phyloP scores from a whole-genome alignment of 2,888 invertebrate genomes.

The Eudasyphora cyanicolor region DNA sequence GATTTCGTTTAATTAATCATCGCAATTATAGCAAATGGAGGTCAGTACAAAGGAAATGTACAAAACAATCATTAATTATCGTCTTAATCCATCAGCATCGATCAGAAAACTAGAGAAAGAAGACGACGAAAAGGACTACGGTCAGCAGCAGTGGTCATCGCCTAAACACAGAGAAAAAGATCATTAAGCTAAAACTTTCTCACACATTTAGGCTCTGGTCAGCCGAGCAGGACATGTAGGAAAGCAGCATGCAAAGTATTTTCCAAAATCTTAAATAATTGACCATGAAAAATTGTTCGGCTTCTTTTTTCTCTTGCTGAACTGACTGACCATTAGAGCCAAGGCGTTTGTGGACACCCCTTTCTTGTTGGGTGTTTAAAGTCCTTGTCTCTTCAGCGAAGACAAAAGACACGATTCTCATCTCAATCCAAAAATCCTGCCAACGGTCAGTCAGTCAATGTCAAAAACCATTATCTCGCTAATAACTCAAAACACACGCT shows the following conservation, averaged over 20 bases:
- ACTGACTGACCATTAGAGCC: conserved; percentile 77
- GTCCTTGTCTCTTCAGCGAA: conserved; percentile 3
- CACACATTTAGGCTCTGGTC: conserved; percentile 69
- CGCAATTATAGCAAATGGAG: conserved; percentile 19
- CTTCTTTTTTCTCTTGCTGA: conserved; percentile 52
- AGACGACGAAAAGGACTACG: conserved; percentile 67
- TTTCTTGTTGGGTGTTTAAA: conserved; percentile 23
- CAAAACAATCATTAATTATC: conserved; percentile 75
- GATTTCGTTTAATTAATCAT: conserved; percentile 61
- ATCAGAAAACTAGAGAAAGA: too few relatives aligned
- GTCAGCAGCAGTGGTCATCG: conserved; percentile 40
- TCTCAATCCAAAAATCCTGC: too few relatives aligned
- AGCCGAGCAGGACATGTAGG: not conserved
- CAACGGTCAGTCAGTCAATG: conserved; percentile 71
- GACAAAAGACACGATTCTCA: too few relatives aligned
- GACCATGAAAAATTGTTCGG: conserved; percentile 75
- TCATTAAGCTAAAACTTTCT: conserved; percentile 73
- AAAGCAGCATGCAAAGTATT: conserved; percentile 41
- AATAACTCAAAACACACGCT: conserved; percentile 78
- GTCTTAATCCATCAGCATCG: conserved; percentile 73
- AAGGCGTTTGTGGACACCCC: conserved; percentile 64
- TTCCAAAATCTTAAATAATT: conserved; percentile 72
- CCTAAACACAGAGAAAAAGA: conserved; percentile 40
- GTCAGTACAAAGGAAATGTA: conserved; percentile 42
- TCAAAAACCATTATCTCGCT: conserved; percentile 76